Percentiles rank a stretch among this genome's conserved stretches.
phyloP scores from a whole-genome alignment of 2,797 vertebrate genomes.

The Picus viridis region DNA sequence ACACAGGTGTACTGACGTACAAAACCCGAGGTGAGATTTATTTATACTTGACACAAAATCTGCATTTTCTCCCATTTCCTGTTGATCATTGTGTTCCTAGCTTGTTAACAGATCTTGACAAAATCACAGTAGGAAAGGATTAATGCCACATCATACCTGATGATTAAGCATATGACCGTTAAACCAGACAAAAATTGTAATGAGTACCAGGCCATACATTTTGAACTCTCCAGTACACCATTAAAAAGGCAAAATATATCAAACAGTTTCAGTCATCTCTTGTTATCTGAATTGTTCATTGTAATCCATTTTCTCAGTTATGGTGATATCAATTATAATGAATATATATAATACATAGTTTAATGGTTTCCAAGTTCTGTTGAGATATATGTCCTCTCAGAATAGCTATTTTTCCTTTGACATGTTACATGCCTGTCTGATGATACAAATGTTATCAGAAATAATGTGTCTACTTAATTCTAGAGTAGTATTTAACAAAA shows the following conservation, averaged over 20 bases:
- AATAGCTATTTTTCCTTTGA: not conserved
- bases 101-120: not conserved
- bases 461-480: not conserved
- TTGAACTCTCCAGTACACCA: not conserved
- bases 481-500: not conserved
- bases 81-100: not conserved
- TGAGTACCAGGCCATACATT: accelerated
- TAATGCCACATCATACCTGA: not conserved
- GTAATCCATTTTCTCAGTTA: not conserved
- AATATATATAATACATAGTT: not conserved
- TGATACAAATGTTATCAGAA: not conserved
- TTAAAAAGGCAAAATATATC: not conserved
- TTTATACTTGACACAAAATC: not conserved
- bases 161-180: not conserved
- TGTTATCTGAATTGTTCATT: not conserved
- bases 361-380: not conserved
- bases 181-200: not conserved
- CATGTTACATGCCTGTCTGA: not conserved
- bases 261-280: not conserved
- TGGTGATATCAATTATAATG: not conserved
- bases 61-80: not conserved
- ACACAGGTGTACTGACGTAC: not conserved
- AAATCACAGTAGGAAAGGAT: not conserved
- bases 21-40: not conserved
- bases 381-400: not conserved